Percentiles rank a stretch among this genome's conserved stretches.
Evolutionary conservation across 1,140 invertebrate genomes (phyloP).

Genomic region (Diabrotica virgifera): DNA sequence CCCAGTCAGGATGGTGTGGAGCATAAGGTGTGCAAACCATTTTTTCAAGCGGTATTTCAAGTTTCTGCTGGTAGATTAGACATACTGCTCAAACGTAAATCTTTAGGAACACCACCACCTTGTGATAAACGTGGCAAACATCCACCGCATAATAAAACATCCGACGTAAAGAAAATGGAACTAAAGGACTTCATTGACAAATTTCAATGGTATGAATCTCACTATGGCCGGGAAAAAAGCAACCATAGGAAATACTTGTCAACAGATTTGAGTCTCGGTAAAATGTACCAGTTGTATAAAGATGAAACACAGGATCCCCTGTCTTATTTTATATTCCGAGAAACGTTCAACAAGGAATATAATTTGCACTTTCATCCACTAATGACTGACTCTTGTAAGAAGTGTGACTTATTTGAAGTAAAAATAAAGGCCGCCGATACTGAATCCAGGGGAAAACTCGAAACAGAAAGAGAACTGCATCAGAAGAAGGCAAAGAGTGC

Average conservation of each 20-base stretch:
- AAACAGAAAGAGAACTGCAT: background rate
- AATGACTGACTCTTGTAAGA: constrained; percentile 20
- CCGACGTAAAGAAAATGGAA: background rate
- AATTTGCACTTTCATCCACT: constrained; percentile 18
- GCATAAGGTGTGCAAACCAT: background rate
- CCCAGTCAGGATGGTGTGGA: background rate
- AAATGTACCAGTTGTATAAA: background rate
- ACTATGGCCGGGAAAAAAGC: background rate
- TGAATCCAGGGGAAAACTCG: constrained; percentile 1
- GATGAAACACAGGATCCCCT: background rate
- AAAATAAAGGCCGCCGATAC: constrained; percentile 16
- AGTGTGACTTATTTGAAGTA: constrained; percentile 17
- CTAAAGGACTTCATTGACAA: background rate
- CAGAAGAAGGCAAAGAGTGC: background rate
- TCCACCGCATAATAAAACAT: background rate
- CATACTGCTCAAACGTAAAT: too few species aligned
- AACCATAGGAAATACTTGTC: background rate
- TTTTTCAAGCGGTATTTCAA: too few species aligned
- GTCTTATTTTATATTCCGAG: background rate
- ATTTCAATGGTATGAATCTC: background rate
- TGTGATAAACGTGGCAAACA: background rate
- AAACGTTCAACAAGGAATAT: constrained; percentile 7
- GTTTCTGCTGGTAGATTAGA: too few species aligned
- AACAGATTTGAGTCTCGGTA: background rate
- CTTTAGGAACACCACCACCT: too few species aligned